Conservation (phyloP, 2,888 invertebrate genomes). For the Amiota minor region DNA sequence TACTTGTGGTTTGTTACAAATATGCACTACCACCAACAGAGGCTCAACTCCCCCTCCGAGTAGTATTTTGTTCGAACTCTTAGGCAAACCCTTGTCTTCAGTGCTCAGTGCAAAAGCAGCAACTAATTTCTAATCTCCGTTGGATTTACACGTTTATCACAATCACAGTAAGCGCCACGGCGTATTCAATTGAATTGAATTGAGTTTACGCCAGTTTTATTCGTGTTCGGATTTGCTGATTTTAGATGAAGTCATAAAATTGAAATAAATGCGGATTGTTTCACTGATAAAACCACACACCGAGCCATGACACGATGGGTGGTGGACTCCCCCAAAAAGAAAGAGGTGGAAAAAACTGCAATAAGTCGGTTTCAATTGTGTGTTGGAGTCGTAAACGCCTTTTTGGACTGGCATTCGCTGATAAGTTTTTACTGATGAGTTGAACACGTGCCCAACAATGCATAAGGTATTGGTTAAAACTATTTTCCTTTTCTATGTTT, state of each 20-base stretch:
- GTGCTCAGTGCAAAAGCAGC: conserved; percentile 15
- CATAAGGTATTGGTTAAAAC: no score
- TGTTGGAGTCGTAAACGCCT: conserved; percentile 44
- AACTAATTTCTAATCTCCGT: conserved; percentile 62
- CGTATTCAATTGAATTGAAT: neutral
- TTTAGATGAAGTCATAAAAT: conserved; percentile 63
- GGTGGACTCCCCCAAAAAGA: no score
- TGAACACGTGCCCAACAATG: no score
- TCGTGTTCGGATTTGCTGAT: conserved; percentile 60
- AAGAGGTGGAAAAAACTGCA: no score
- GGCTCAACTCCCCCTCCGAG: conserved; percentile 9
- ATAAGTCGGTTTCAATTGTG: no score
- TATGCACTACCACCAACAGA: conserved; percentile 36
- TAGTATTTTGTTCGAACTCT: conserved; percentile 14
- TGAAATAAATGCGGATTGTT: conserved; percentile 59
- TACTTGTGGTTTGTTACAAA: conserved; percentile 44
- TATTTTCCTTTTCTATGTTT: no score
- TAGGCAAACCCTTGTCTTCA: neutral
- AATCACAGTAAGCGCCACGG: conserved; percentile 13
- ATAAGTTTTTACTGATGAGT: no score
- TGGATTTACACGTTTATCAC: conserved; percentile 49
- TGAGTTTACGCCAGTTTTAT: conserved; percentile 55
- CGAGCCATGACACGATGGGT: no score
- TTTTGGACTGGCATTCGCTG: conserved; percentile 20
- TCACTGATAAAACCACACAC: conserved; percentile 13